Base-by-base conservation (phyloP, 2,113 vertebrate genomes). In the Dicrurus megarhynchus region DNA sequence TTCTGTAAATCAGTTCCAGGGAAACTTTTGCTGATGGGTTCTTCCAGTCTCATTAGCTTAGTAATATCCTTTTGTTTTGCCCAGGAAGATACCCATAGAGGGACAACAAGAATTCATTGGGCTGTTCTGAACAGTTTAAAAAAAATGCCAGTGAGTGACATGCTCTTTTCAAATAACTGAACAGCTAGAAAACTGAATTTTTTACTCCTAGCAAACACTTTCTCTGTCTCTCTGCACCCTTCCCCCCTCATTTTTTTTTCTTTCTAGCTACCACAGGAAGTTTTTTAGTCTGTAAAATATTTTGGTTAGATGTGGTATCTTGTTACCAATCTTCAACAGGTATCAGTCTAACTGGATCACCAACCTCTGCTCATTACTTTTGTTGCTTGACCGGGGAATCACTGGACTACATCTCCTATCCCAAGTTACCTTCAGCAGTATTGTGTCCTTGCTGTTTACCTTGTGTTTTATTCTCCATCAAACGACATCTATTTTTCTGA, bases 61-160 rank as follows among this genome's bases (percentile, higher is more conserved):
- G 76, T 95, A 92, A 82, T 90, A 82, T 84, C 68, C 55, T 97
- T 97, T 87, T 95, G 61, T 67, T 96, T 96, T 82, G 21, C 68
- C 50, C 28, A 30, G 89, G 81, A 91, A 93, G 71, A 56, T 81
- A 91, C 59, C 27, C 94, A 6, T 77, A 79, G 57, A 80, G 87
- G 59, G 42, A 71, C 80, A 97, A 86, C 39, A 81, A 84, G 63
- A 82, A 74, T 82, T 82, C 23, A 16, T 7, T 35, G 53, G 18
- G 55, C 61, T 81, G 11, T 75, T 96, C 21, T 64, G 37, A 96
- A 76, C 5, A n/a, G 37, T 42, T 71, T 70, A 0, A 37, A 64
- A 80, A 80, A 55, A 22, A 41, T 26, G 21, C 7, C 11, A 21
- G 0, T 53, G 19, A 26, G 7, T 10, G 14, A 47, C 11, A 6